phyloP scores from a whole-genome alignment of 2,113 vertebrate species.

The Syrmaticus mikado region DNA sequence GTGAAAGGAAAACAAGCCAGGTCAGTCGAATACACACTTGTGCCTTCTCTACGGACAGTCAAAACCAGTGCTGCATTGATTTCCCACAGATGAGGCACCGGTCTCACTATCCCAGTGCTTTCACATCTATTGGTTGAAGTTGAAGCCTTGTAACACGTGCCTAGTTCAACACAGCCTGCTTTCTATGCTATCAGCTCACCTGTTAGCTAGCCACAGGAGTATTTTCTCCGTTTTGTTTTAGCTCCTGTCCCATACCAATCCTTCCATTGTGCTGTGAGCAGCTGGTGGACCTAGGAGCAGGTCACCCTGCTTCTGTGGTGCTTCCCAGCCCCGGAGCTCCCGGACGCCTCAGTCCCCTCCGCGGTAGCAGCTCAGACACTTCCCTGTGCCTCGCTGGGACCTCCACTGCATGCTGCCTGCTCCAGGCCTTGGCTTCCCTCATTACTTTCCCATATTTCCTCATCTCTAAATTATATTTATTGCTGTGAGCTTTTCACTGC shows the following conservation, averaged over 20 bases:
- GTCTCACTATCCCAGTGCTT: neutral
- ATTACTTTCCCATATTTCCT: neutral
- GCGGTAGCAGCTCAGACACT: neutral
- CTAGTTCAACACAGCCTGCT: neutral
- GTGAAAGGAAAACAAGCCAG: neutral
- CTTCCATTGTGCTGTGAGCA: neutral
- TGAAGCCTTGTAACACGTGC: neutral
- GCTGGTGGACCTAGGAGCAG: neutral
- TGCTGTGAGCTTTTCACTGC: neutral
- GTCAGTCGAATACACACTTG: rapidly evolving
- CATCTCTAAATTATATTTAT: neutral
- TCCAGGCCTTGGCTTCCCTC: neutral
- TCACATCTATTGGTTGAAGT: neutral
- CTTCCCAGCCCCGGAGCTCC: neutral
- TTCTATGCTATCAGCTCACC: neutral
- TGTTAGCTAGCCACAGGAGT: neutral
- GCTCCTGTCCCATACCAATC: neutral
- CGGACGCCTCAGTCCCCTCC: neutral
- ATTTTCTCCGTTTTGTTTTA: constrained; percentile 1
- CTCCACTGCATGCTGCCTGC: neutral
- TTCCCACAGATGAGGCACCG: rapidly evolving
- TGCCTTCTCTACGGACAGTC: neutral
- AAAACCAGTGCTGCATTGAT: neutral
- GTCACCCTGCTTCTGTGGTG: neutral
- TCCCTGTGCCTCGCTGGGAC: neutral